Base-by-base conservation (phyloP, 1,140 invertebrate species). In the Plutomurus gul region DNA sequence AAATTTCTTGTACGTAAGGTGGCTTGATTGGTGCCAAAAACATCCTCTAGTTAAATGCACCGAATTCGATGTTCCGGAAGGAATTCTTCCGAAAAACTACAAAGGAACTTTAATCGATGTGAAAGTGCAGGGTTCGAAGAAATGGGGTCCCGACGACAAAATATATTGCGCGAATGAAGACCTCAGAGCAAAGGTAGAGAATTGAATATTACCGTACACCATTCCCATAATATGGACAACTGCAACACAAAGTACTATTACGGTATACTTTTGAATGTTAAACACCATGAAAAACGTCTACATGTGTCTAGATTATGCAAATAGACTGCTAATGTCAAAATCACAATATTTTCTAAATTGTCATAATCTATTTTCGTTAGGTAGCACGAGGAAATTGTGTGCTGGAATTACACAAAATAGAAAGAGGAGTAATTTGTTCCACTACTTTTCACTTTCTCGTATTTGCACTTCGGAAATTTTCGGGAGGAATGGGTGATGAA, bases 401-500 rank as follows among this genome's bases (percentile, higher is more conserved):
- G 75, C 78, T 88, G 11, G 77, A 84, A 11, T 80, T 88, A 22
- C 80, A 84, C 51, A 81, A 82, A 39, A 40, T 22, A 27, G 40
- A 46, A 37, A 27, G 18, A 8, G 75, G 72, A 47, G 22, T n/a
- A 22, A 43, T 51, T 16, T 25, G 75, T 13, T 60, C 83, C 10
- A 77, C 75, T 18, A 84, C 83, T 10, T 84, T 84, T 13, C 81
- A 84, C 60, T 87, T 87, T 83, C 81, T 87, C 1, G 84, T 88
- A 10, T 88, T 88, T 82, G 88, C 87, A 0, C 83, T 89, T 75
- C 86, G 87, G 60, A 89, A 89, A 79, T 89, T 89, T 78, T 88
- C 88, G 6, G 88, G 88, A 39, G 87, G 88, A 25, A 83, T 89
- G 72, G 88, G 88, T 18, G 88, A 89, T 85, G 88, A 89, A 84